A percentile compares a stretch with the other conserved stretches of the same genome.
Conservation (phyloP, 2,113 vertebrate genomes). For the Promerops cafer region DNA sequence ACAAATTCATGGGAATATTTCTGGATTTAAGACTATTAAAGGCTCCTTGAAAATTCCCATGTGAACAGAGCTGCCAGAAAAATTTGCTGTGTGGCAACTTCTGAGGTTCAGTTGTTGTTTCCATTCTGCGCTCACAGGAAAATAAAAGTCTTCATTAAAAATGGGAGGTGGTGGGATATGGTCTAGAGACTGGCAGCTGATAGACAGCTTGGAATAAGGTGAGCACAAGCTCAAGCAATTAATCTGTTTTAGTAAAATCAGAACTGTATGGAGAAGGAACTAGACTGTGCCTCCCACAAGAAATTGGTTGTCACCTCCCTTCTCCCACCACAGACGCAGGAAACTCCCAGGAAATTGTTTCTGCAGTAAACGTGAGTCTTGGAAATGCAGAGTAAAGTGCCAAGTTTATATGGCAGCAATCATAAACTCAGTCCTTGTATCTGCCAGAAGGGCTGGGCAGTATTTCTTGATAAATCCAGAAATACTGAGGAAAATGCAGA, state of each 20-base stretch:
- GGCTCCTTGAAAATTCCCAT: conserved; percentile 21
- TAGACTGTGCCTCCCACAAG: background rate
- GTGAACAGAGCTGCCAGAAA: conserved; percentile 31
- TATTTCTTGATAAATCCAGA: background rate
- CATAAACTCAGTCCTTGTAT: background rate
- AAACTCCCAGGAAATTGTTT: background rate
- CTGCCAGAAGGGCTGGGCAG: background rate
- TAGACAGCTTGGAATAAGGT: background rate
- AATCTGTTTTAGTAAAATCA: background rate
- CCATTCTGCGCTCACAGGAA: background rate
- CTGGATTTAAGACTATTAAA: background rate
- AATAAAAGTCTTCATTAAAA: background rate
- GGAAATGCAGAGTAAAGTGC: background rate
- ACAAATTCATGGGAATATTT: conserved; percentile 12
- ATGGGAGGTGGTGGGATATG: background rate
- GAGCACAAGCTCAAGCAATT: background rate
- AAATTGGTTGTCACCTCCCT: background rate
- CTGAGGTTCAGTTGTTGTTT: conserved; percentile 50
- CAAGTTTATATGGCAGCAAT: background rate
- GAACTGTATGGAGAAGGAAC: background rate
- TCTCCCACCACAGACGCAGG: background rate
- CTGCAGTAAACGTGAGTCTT: background rate
- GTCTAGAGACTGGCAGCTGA: background rate
- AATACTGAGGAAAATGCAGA: background rate
- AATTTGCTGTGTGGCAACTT: background rate